Conservation (phyloP, 2,888 invertebrate genomes). For the Sphaerolaimus hirsutus region DNA sequence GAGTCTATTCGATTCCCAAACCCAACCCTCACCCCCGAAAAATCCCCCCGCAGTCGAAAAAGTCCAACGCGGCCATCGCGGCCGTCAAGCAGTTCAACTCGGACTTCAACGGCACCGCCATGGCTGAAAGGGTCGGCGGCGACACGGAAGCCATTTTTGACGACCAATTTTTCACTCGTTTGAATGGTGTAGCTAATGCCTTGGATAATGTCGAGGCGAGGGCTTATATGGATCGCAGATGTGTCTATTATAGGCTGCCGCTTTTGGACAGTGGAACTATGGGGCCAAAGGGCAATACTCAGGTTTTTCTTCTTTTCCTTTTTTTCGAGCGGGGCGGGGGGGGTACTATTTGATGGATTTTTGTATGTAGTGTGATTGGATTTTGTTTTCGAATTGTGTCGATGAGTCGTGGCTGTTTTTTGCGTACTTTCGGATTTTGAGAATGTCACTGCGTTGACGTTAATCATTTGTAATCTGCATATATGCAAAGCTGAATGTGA, state of each 20-base stretch:
- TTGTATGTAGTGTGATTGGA: too few relatives aligned
- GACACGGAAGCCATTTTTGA: constrained; percentile 83
- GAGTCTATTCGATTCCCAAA: too few relatives aligned
- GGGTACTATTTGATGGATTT: too few relatives aligned
- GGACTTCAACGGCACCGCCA: constrained; percentile 23
- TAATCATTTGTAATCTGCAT: too few relatives aligned
- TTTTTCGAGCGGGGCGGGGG: too few relatives aligned
- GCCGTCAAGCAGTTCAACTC: constrained; percentile 39
- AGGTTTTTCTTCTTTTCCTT: constrained; percentile 8
- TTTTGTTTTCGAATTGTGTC: too few relatives aligned
- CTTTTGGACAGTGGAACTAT: constrained; percentile 87
- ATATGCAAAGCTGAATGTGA: too few relatives aligned
- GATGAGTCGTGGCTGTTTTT: too few relatives aligned
- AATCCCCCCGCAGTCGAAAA: constrained; percentile 49
- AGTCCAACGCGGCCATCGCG: constrained; percentile 65
- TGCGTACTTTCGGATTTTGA: too few relatives aligned
- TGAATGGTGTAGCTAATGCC: constrained; percentile 88
- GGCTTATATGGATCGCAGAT: constrained; percentile 89
- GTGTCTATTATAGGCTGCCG: constrained; percentile 86
- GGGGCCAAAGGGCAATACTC: constrained; percentile 52
- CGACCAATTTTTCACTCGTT: constrained; percentile 67
- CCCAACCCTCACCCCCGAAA: too few relatives aligned
- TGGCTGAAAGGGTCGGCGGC: constrained; percentile 51
- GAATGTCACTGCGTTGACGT: too few relatives aligned
- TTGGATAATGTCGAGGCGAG: constrained; percentile 85